Conservation (phyloP, 2,113 vertebrate genomes). For the Dromas ardeola region DNA sequence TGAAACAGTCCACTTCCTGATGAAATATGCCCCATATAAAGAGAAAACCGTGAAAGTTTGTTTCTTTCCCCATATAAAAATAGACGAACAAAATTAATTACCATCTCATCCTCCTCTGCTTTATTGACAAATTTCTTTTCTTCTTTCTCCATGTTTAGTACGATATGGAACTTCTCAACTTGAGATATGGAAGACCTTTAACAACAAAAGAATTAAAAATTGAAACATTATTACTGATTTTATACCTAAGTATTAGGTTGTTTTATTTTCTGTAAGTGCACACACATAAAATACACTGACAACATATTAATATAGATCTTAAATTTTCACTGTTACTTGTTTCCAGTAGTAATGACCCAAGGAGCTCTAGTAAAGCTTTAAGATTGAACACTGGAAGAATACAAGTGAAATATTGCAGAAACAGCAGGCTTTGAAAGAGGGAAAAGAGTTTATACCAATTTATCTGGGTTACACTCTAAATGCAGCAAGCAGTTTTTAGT, state of each 20-base stretch:
- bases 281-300: background rate
- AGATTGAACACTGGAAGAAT: background rate
- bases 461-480: background rate
- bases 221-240: background rate
- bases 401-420: background rate
- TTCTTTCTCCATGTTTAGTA: constrained; percentile 90
- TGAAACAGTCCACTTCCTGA: background rate
- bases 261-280: background rate
- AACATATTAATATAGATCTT: background rate
- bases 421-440: background rate
- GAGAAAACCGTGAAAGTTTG: background rate
- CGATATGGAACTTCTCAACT: constrained; percentile 20
- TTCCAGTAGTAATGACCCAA: background rate
- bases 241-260: background rate
- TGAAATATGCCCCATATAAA: background rate
- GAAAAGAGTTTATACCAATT: background rate
- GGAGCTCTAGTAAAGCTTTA: background rate
- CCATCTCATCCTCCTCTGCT: constrained; percentile 96
- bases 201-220: background rate
- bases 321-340: background rate
- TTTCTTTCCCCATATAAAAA: background rate
- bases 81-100: constrained; percentile 44
- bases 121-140: constrained; percentile 89
- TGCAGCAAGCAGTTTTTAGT: background rate
- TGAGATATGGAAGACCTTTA: constrained; percentile 63